A percentile compares a stretch with the other conserved stretches of the same genome.
Evolutionary conservation across 53 echinoderm and acorn worm genomes (phyloP).

Genomic region (Holothuria leucospilota): DNA sequence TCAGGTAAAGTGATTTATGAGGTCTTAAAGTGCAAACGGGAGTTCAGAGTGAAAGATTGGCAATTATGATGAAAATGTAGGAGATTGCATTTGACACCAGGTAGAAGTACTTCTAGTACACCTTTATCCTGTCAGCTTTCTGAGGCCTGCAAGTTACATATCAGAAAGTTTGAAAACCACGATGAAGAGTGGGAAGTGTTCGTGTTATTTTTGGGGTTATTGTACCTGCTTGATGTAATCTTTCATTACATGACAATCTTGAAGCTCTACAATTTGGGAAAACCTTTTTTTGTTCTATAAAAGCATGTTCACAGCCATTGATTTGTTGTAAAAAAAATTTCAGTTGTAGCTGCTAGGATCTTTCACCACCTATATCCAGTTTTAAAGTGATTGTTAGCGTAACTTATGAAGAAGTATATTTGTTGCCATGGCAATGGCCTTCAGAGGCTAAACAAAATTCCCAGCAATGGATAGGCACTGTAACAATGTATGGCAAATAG

Average conservation of each 20-base stretch:
- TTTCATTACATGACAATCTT: too few species aligned
- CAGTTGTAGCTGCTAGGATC: slow-evolving; percentile 7
- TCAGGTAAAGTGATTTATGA: neutral
- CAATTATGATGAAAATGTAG: neutral
- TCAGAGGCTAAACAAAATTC: slow-evolving; percentile 3
- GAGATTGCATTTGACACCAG: slow-evolving; percentile 6
- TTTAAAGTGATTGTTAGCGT: slow-evolving; percentile 5
- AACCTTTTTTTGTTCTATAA: too few species aligned
- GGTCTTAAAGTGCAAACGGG: slow-evolving; percentile 3
- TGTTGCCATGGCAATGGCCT: slow-evolving; percentile 35
- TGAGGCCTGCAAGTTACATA: too few species aligned
- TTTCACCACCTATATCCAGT: slow-evolving; percentile 4
- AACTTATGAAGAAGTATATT: neutral
- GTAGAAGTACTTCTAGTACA: neutral
- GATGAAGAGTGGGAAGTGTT: too few species aligned
- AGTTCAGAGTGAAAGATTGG: neutral
- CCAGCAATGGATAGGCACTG: too few species aligned
- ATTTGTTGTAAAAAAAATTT: neutral
- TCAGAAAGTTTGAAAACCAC: too few species aligned
- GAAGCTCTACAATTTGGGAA: too few species aligned
- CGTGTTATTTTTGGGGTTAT: too few species aligned
- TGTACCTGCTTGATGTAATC: too few species aligned
- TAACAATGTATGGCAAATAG: too few species aligned
- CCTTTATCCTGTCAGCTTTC: too few species aligned
- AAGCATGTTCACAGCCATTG: too few species aligned